Conservation (phyloP, 92 coral and sea anemone genomes). For the Palythoa heliodiscus region DNA sequence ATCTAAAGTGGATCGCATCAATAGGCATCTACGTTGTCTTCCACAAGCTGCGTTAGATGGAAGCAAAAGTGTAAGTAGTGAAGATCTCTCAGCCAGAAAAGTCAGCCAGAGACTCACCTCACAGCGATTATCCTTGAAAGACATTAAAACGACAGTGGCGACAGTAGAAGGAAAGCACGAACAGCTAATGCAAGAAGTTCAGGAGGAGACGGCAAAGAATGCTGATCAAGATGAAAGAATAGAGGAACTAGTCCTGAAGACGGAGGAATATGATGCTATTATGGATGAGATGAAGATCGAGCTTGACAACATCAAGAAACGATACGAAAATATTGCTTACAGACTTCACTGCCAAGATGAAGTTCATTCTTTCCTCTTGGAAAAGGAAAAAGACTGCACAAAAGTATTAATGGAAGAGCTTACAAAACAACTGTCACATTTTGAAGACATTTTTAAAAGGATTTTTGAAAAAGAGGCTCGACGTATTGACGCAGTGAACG, state of each 20-base stretch:
- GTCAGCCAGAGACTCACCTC: conserved; percentile 64
- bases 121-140: conserved; percentile 66
- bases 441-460: conserved; percentile 69
- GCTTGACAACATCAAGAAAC: conserved; percentile 69
- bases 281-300: conserved; percentile 73
- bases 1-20: conserved; percentile 78
- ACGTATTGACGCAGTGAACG: conserved; percentile 66
- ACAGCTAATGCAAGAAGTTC: conserved; percentile 59
- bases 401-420: conserved; percentile 48
- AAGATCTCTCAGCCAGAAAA: conserved; percentile 56
- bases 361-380: conserved; percentile 8
- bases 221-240: conserved; percentile 75
- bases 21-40: conserved; percentile 67
- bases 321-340: conserved; percentile 69
- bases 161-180: conserved; percentile 77
- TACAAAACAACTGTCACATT: conserved; percentile 61
- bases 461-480: conserved; percentile 74
- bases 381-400: conserved; percentile 28
- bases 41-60: conserved; percentile 61
- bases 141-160: conserved; percentile 69
- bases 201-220: conserved; percentile 64
- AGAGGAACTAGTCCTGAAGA: conserved; percentile 58
- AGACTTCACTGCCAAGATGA: conserved; percentile 49
- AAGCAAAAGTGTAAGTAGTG: conserved; percentile 28
- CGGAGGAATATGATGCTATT: conserved; percentile 70